These are phyloP conservation scores for Epizoanthus rinbou DNA, from an alignment of 92 coral and sea anemone genomes.

Conservation along the genomic window DNA sequence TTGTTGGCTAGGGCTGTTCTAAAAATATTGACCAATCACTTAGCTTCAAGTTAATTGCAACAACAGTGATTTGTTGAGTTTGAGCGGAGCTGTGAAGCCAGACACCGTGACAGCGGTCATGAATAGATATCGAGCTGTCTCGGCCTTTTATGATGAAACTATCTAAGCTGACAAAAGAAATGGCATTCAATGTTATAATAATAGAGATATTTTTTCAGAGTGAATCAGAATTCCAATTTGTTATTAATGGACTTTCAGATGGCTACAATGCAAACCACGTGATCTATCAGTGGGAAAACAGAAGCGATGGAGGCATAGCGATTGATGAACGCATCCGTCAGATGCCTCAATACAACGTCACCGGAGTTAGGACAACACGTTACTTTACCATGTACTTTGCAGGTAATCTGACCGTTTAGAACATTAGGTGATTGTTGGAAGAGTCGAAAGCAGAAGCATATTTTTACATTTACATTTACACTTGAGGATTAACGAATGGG, in stretches of 20 bases:
- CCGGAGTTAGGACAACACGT: constrained; percentile 57
- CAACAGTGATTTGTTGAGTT: too few species aligned
- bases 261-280: constrained; percentile 89
- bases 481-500: too few species aligned
- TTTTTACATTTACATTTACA: too few species aligned
- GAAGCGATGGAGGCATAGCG: constrained; percentile 91
- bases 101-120: too few species aligned
- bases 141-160: too few species aligned
- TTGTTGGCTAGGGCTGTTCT: too few species aligned
- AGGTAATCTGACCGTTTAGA: constrained; percentile 53
- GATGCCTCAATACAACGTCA: constrained; percentile 92
- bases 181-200: background rate
- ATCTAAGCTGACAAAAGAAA: too few species aligned
- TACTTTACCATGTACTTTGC: constrained; percentile 78
- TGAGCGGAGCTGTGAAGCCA: too few species aligned
- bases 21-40: too few species aligned
- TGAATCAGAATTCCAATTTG: background rate
- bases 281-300: constrained; percentile 86
- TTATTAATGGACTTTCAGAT: constrained; percentile 49
- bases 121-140: too few species aligned
- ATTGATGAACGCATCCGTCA: constrained; percentile 78
- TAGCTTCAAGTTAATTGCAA: too few species aligned
- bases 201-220: background rate
- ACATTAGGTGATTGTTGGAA: background rate
- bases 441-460: too few species aligned